These are phyloP conservation scores for Rhagoletis zephyria DNA, from an alignment of 1,140 invertebrate species.

Conservation along the genomic window DNA sequence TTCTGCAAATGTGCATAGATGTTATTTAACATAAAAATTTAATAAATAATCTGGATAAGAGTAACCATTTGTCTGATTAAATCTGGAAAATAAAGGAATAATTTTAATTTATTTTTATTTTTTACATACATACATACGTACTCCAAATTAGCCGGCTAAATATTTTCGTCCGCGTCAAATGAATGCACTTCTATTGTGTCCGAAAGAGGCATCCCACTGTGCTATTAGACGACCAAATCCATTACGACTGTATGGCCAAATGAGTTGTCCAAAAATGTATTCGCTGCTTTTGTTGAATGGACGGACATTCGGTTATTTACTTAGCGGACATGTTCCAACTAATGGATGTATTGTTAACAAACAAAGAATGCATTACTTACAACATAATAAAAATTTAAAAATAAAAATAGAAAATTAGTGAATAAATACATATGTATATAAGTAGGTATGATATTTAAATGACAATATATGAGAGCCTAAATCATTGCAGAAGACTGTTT, in stretches of 20 bases:
- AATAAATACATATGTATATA: not conserved
- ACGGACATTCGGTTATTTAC: conserved; percentile 4
- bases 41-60: not conserved
- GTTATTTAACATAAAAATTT: not conserved
- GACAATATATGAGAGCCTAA: not conserved
- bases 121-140: not conserved
- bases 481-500: not conserved
- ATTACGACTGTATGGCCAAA: not conserved
- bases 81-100: not conserved
- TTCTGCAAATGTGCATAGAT: not conserved
- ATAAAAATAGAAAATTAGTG: not conserved
- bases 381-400: not conserved
- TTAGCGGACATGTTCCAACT: conserved; percentile 10
- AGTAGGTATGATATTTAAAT: not conserved
- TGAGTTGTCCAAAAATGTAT: not conserved
- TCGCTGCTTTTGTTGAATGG: not conserved
- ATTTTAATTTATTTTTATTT: not conserved
- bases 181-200: conserved; percentile 8
- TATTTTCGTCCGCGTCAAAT: conserved; percentile 12
- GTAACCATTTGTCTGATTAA: not conserved
- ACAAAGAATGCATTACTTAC: conserved; percentile 34
- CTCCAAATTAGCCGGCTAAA: not conserved
- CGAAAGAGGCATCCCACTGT: not conserved
- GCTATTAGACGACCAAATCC: conserved; percentile 25
- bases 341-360: conserved; percentile 44